Evolutionary conservation across 2,113 vertebrate species (phyloP).

Genomic region (Catharus fuscescens): DNA sequence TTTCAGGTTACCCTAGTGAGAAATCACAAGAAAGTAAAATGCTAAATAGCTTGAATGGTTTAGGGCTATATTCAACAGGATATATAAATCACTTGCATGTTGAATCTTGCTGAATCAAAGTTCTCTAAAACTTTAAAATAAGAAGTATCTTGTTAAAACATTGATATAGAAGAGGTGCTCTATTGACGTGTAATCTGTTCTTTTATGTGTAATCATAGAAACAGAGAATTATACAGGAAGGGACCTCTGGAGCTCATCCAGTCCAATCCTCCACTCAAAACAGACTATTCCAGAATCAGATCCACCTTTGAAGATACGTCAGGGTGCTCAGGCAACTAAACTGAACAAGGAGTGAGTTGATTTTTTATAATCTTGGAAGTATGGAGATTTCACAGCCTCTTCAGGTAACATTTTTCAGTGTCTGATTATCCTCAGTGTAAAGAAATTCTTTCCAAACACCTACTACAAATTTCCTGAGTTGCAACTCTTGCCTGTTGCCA

Average conservation of each 20-base stretch:
- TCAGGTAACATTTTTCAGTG: background rate
- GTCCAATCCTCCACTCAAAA: background rate
- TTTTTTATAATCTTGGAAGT: background rate
- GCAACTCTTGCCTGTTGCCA: background rate
- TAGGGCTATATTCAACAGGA: background rate
- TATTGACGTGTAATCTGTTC: background rate
- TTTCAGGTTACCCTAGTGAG: background rate
- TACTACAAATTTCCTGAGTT: background rate
- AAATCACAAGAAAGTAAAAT: background rate
- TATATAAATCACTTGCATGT: background rate
- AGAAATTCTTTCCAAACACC: background rate
- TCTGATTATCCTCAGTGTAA: background rate
- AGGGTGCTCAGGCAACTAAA: background rate
- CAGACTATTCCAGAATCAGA: background rate
- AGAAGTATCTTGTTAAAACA: background rate
- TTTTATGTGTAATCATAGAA: background rate
- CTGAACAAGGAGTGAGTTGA: background rate
- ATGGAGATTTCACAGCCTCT: background rate
- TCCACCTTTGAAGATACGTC: background rate
- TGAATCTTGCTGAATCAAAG: background rate
- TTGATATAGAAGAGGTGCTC: background rate
- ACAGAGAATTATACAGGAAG: background rate
- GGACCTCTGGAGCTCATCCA: background rate
- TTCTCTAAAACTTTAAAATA: background rate
- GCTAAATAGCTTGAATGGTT: background rate